These are phyloP conservation scores for Dendroctonus valens DNA, from an alignment of 1,140 invertebrate species.

Conservation along the genomic window DNA sequence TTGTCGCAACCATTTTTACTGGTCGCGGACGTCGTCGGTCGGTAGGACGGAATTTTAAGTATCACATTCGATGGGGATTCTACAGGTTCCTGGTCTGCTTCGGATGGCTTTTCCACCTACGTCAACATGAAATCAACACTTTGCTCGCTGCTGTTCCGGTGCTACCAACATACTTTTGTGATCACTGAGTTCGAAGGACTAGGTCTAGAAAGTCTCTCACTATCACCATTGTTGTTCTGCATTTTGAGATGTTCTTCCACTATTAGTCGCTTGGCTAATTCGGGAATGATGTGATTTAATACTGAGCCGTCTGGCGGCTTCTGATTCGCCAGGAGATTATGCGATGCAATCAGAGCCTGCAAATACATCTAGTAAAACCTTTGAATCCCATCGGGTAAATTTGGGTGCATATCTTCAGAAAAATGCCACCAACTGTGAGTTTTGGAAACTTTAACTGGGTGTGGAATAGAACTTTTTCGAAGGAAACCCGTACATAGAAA, in stretches of 20 bases:
- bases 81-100: constrained; percentile 49
- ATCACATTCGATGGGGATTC: constrained; percentile 66
- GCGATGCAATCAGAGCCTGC: constrained; percentile 47
- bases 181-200: constrained; percentile 50
- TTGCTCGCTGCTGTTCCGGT: background rate
- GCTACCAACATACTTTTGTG: constrained; percentile 29
- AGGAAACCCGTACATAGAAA: too few relatives aligned
- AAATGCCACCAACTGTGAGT: too few relatives aligned
- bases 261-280: constrained; percentile 60
- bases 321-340: constrained; percentile 37
- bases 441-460: too few relatives aligned
- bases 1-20: constrained; percentile 62
- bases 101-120: constrained; percentile 38
- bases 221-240: constrained; percentile 49
- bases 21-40: constrained; percentile 65
- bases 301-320: constrained; percentile 39
- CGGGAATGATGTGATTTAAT: constrained; percentile 53
- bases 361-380: constrained; percentile 50
- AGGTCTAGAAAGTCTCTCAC: constrained; percentile 46
- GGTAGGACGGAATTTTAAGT: constrained; percentile 91
- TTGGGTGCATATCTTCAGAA: too few relatives aligned
- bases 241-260: constrained; percentile 56
- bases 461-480: too few relatives aligned
- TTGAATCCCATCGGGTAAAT: background rate
- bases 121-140: background rate